phyloP scores from a whole-genome alignment of 2,888 invertebrate species.

The Phlogophora meticulosa region DNA sequence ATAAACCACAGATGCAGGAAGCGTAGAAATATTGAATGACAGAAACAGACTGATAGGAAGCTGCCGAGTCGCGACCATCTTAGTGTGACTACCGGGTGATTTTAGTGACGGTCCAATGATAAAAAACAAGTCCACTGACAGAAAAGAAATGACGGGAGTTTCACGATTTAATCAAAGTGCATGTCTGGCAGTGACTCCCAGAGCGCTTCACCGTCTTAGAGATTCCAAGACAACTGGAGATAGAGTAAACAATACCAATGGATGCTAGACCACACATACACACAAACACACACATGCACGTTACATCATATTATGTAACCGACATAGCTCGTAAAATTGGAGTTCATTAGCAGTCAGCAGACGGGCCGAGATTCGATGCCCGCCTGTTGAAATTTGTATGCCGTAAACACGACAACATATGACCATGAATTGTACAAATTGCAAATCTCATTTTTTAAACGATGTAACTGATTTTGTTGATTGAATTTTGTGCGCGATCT shows the following conservation, averaged over 20 bases:
- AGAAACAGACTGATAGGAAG: too few species aligned
- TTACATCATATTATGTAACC: slow-evolving; percentile 78
- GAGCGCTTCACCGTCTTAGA: neutral
- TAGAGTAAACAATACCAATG: slow-evolving; percentile 28
- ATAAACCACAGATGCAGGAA: too few species aligned
- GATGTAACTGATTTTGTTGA: slow-evolving; percentile 35
- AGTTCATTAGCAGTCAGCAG: slow-evolving; percentile 80
- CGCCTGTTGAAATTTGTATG: slow-evolving; percentile 75
- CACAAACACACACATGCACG: slow-evolving; percentile 47
- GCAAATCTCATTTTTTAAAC: slow-evolving; percentile 66
- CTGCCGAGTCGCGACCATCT: too few species aligned
- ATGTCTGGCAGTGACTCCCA: too few species aligned
- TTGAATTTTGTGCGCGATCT: slow-evolving; percentile 29
- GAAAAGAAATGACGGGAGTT: too few species aligned
- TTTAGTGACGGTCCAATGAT: too few species aligned
- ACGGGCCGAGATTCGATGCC: slow-evolving; percentile 74
- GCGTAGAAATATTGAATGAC: too few species aligned
- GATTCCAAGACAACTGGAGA: neutral
- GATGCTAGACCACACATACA: slow-evolving; percentile 30
- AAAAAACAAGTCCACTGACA: too few species aligned
- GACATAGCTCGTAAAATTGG: slow-evolving; percentile 73
- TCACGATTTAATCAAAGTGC: too few species aligned
- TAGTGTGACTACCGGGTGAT: too few species aligned
- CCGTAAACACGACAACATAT: slow-evolving; percentile 64
- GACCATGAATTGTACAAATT: slow-evolving; percentile 76